Evolutionary conservation across 2,797 vertebrate species (phyloP), one percentile per base, ranked within the genome.

Genomic region (Vultur gryphus): DNA sequence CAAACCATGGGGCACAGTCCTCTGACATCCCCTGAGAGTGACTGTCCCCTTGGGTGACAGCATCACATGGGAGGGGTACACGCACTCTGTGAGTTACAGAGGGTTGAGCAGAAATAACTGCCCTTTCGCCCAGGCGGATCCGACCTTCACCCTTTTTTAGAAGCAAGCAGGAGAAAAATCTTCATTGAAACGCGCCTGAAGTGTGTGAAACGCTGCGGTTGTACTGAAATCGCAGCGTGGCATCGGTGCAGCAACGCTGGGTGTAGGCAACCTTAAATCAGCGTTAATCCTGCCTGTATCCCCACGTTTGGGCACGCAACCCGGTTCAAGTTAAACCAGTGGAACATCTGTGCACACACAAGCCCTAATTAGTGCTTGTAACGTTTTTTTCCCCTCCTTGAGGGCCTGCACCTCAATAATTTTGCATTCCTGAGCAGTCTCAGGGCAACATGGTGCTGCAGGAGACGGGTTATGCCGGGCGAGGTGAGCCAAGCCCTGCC

Each of bases 241-340:
- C 79, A 70, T 4, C 28, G 4, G 57, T 6, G 25, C 89, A 9
- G 51, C 82, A 3, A 55, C 11, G 19, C 80, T 24, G 58, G 69
- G 49, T 37, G 92, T 46, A 59, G 90, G 26, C 84, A 91, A 12
- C 92, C 90, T 84, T 21, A 76, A 76, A 48, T 33, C 51, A 3
- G 70, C 20, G 0, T 17, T 69, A 48, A 54, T 54, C 70, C 81
- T 10, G 31, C 7, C 59, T 11, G 3, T 0, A 48, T 23, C 84
- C 89, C 92, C 89, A 78, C 57, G 92, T 72, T 90, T 11, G 91
- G 91, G 84, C 95, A 89, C 28, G 23, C 78, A 72, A 54, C 28
- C 37, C 1, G 17, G 7, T 89, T 76, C 92, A 78, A 92, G 93
- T 94, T 14, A 59, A 95, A 94, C 93, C 95, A 96, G 95, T 87